Base-by-base conservation (phyloP, 2,113 vertebrate genomes). In the Burhinus bistriatus region DNA sequence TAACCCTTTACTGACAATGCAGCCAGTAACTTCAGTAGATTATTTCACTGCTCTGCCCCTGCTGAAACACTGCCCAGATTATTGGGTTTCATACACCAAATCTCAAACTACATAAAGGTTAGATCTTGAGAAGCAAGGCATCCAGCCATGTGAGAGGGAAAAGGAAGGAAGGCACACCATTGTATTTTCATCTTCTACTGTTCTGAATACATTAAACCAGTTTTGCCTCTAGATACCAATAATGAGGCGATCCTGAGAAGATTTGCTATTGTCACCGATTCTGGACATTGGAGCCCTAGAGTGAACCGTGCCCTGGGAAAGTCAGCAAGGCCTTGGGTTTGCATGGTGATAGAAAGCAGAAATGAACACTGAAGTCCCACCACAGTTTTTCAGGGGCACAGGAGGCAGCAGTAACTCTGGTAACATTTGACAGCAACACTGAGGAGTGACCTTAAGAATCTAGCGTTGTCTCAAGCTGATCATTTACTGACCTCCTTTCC, bases 401-500 rank as follows among this genome's bases (percentile, higher is more conserved):
- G 69, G 45, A 78, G 42, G 78, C n/a, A 86, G 87, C 42, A 73
- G 54, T 29, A 59, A 29, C 59, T 79, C 86, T 62, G 68, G 18
- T 20, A 76, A 38, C 36, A 27, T 23, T 25, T 57, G 72, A 85
- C 36, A 27, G 78, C 78, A 83, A 30, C 21, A 7, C 0, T 40
- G 26, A 90, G 29, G 40, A 81, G 30, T n/a, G 52, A 79, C 87
- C 92, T 47, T 42, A 62, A 72, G 62, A 76, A 79, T 13, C 36
- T 6, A 66, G 27, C n/a, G 36, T 0, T 91, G 73, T 93, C 91
- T 95, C 80, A 84, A 51, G 87, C 51, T 58, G 59, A 75, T 93
- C 75, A 58, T 19, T 92, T 64, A 59, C 77, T 86, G 93, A 94
- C 88, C 95, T 95, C 84, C 88, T 91, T 95, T 95, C 84, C 91